Evolutionary conservation across 2,113 vertebrate species (phyloP), one percentile per base, ranked within the genome.

Genomic region (Aptenodytes forsteri): DNA sequence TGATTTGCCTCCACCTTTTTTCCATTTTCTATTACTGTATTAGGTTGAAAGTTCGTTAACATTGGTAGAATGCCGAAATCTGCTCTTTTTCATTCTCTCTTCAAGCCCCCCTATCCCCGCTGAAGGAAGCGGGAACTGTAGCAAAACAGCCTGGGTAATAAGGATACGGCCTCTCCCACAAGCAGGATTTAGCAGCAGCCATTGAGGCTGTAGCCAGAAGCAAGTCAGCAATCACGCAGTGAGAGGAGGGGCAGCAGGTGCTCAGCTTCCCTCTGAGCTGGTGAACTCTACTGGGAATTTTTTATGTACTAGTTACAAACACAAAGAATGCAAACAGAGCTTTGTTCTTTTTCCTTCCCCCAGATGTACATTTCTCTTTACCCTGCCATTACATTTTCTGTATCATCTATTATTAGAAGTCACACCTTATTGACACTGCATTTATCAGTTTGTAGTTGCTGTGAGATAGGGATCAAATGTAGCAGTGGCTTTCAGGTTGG

Each of bases 111-210:
- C 8, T 54, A 6, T 50, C 84, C 29, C 26, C 38, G 15, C 42
- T 64, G 69, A 84, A 71, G 50, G 32, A 79, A 79, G 32, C 4
- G 6, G 52, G 29, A 85, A 55, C 42, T 58, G 38, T 46, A 56
- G 27, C 26, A 44, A 50, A 82, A n/a, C 47, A 66, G 22, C 7
- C 15, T 11, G 12, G 16, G 6, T 47, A 16, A 8, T 36, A 40
- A 77, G 18, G 36, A 40, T 73, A 15, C 0, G 0, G 32, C 42
- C 38, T 58, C 13, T 58, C 71, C 40, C 1, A 1, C 5, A 6
- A 10, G 42, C 6, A 3, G 6, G 27, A 54, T 49, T 64, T 44
- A 50, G 27, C 49, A 36, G 69, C n/a, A 62, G 13, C 46, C 42
- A 18, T 25, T 0, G 3, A 56, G 19, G 19, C 81, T 79, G 56